These are phyloP conservation scores for Colistium nudipinnis DNA, from an alignment of 2,113 vertebrate species.

Conservation along the genomic window DNA sequence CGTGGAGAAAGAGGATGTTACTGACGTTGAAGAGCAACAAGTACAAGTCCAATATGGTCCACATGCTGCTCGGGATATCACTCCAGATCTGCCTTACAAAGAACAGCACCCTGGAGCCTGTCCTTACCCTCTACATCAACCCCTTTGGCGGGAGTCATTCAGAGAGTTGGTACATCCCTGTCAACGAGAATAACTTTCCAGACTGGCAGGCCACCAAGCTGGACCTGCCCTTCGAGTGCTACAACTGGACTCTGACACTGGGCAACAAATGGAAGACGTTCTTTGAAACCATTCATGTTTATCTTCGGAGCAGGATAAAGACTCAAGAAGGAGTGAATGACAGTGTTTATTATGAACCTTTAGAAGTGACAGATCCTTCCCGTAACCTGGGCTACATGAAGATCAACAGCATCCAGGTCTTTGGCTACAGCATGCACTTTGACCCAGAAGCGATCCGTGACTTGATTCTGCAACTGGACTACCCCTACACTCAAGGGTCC, in stretches of 20 bases:
- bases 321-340: conserved; percentile 86
- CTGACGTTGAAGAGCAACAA: conserved; percentile 98
- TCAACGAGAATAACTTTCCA: conserved; percentile 90
- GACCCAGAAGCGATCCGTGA: conserved; percentile 96
- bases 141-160: conserved; percentile 98
- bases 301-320: conserved; percentile 93
- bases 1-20: conserved; percentile 96
- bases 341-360: conserved; percentile 91
- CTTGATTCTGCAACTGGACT: conserved; percentile 96
- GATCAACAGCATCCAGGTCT: conserved; percentile 97
- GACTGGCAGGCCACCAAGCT: conserved; percentile 94
- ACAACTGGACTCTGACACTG: conserved; percentile 95
- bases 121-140: conserved; percentile 93
- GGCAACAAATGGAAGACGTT: conserved; percentile 99
- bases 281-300: conserved; percentile 98
- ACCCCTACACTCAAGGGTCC: conserved; percentile 97
- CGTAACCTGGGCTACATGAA: conserved; percentile 98
- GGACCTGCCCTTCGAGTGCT: conserved; percentile 94
- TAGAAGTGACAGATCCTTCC: conserved; percentile 90
- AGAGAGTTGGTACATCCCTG: conserved; percentile 97
- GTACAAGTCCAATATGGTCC: conserved; percentile 96
- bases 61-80: conserved; percentile 95
- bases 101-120: conserved; percentile 97
- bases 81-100: conserved; percentile 97
- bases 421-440: conserved; percentile 99